phyloP scores from a whole-genome alignment of 2,888 invertebrate species.

The Melanostoma mellinum region DNA sequence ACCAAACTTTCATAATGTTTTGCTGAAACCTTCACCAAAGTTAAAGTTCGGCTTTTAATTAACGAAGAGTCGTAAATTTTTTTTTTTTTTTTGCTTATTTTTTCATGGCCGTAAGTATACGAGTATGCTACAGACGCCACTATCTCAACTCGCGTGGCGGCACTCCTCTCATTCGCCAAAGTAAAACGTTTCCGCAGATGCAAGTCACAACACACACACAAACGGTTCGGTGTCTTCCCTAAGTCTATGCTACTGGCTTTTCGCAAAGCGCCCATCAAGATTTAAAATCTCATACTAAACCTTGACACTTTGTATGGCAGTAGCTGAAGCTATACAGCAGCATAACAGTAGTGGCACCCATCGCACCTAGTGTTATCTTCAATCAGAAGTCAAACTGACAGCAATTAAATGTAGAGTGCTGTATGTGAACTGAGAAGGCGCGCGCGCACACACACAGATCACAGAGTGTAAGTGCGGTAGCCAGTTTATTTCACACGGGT shows the following conservation, averaged over 20 bases:
- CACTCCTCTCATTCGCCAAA: conserved; percentile 59
- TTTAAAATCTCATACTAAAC: conserved; percentile 68
- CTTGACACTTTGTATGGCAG: conserved; percentile 62
- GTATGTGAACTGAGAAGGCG: conserved; percentile 43
- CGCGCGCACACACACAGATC: conserved; percentile 35
- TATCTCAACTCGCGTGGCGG: conserved; percentile 40
- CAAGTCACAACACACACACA: conserved; percentile 20
- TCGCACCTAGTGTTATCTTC: conserved; percentile 62
- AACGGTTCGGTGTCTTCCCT: conserved; percentile 46
- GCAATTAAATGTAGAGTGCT: conserved; percentile 71
- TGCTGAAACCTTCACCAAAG: too few relatives aligned
- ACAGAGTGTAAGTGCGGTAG: conserved; percentile 52
- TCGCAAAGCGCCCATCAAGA: conserved; percentile 62
- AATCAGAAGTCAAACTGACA: conserved; percentile 72
- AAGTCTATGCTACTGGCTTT: conserved; percentile 16
- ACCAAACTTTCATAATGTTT: too few relatives aligned
- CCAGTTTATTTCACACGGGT: conserved; percentile 55
- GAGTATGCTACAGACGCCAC: conserved; percentile 38
- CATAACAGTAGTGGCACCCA: conserved; percentile 43
- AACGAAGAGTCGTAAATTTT: background rate
- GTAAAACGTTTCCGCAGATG: conserved; percentile 68
- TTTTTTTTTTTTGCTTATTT: background rate
- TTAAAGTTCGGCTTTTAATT: conserved; percentile 58
- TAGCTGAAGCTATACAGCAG: conserved; percentile 3
- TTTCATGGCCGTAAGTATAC: conserved; percentile 6